Percentiles rank a stretch among this genome's conserved stretches.
Evolutionary conservation across 2,888 invertebrate genomes (phyloP).

Genomic region (Heliconius sara): DNA sequence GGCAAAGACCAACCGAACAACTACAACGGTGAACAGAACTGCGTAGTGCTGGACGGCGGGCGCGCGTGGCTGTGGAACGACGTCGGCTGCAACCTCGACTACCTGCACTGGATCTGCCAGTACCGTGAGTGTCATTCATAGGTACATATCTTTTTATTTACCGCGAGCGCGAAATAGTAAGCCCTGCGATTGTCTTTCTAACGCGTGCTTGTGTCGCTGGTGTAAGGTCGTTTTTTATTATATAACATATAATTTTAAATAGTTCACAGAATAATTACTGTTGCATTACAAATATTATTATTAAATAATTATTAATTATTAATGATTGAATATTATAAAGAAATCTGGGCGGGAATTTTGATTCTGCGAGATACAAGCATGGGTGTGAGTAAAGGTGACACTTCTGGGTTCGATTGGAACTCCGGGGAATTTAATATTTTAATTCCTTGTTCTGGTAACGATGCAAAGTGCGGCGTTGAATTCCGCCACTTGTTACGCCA

Average conservation of each 20-base stretch:
- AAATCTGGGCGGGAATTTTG: no score
- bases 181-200: constrained; percentile 14
- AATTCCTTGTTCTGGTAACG: no score
- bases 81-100: constrained; percentile 96
- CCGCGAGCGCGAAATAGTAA: constrained; percentile 54
- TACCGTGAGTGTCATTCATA: constrained; percentile 89
- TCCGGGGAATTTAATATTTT: no score
- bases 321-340: no score
- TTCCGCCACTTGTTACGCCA: no score
- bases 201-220: constrained; percentile 1
- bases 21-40: constrained; percentile 97
- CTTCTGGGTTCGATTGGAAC: no score
- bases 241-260: neutral
- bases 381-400: no score
- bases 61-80: constrained; percentile 97
- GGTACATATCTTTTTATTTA: constrained; percentile 78
- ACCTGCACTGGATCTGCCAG: constrained; percentile 96
- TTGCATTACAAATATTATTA: neutral
- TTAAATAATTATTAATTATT: neutral
- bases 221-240: neutral
- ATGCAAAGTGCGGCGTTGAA: no score
- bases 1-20: constrained; percentile 97
- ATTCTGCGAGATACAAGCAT: no score
- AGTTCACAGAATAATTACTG: neutral
- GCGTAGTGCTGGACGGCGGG: constrained; percentile 96